Conservation (phyloP, 92 coral and sea anemone species). For the Porites cylindrica region DNA sequence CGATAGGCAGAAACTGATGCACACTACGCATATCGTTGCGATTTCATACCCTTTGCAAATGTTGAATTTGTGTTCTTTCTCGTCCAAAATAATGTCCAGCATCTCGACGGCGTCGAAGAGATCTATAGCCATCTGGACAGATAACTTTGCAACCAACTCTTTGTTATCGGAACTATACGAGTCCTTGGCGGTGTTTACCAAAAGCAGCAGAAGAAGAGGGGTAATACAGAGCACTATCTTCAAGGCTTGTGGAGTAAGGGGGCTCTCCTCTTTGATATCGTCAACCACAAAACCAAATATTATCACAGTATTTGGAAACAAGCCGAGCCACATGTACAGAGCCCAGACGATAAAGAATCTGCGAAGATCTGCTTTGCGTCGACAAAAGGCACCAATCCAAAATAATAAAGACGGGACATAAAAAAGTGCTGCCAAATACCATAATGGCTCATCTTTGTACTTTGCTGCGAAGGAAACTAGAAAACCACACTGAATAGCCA, state of each 20-base stretch:
- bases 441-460: background rate
- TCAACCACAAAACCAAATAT: constrained; percentile 8
- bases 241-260: background rate
- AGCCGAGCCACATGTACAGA: constrained; percentile 5
- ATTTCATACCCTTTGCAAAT: constrained; percentile 2
- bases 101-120: constrained; percentile 68
- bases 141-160: constrained; percentile 44
- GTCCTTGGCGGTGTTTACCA: background rate
- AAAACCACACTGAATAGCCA: background rate
- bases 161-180: background rate
- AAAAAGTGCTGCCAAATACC: background rate
- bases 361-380: background rate
- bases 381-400: background rate
- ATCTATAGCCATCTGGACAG: constrained; percentile 51
- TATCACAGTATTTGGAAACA: background rate
- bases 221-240: background rate
- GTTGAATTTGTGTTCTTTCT: constrained; percentile 6
- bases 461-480: background rate
- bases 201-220: constrained; percentile 19
- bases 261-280: background rate
- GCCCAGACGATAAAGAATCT: constrained; percentile 7
- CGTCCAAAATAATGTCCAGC: constrained; percentile 44
- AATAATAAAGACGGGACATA: background rate
- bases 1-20: constrained; percentile 46
- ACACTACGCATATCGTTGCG: constrained; percentile 35